Percentiles rank a stretch among this genome's conserved stretches.
phyloP scores from a whole-genome alignment of 2,888 invertebrate genomes.

The Papilio gigon region DNA sequence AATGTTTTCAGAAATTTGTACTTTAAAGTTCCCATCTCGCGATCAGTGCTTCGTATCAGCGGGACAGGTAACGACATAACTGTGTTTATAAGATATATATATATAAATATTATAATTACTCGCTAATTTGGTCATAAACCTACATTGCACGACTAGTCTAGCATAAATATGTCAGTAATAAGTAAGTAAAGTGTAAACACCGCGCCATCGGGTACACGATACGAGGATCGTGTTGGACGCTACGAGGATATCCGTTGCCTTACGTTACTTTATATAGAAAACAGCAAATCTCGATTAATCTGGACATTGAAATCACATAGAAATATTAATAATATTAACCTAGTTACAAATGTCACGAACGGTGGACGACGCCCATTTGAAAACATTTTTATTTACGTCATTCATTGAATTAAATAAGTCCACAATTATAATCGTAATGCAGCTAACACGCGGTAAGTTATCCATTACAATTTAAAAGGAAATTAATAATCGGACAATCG shows the following conservation, averaged over 20 bases:
- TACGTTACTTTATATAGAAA: slow-evolving; percentile 61
- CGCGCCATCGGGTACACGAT: slow-evolving; percentile 50
- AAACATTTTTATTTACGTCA: not conserved
- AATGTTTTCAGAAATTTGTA: slow-evolving; percentile 77
- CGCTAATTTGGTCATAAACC: slow-evolving; percentile 77
- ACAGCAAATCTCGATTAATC: slow-evolving; percentile 68
- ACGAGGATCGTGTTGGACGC: slow-evolving; percentile 63
- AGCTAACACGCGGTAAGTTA: too few relatives aligned
- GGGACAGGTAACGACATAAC: slow-evolving; percentile 63
- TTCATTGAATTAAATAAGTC: too few relatives aligned
- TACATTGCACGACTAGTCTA: slow-evolving; percentile 74
- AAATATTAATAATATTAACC: slow-evolving; percentile 51
- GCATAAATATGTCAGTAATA: slow-evolving; percentile 66
- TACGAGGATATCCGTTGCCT: slow-evolving; percentile 55
- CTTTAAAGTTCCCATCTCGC: slow-evolving; percentile 68
- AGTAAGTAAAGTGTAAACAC: slow-evolving; percentile 23
- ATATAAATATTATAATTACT: too few relatives aligned
- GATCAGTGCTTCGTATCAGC: slow-evolving; percentile 55
- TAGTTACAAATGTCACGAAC: slow-evolving; percentile 47
- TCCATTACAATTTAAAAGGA: too few relatives aligned
- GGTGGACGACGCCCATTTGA: slow-evolving; percentile 22
- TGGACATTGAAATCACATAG: slow-evolving; percentile 71
- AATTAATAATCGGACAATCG: too few relatives aligned
- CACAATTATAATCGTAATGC: too few relatives aligned
- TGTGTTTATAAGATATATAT: slow-evolving; percentile 70